These are phyloP conservation scores for Pelecanus crispus DNA, from an alignment of 2,113 vertebrate genomes.

Conservation along the genomic window DNA sequence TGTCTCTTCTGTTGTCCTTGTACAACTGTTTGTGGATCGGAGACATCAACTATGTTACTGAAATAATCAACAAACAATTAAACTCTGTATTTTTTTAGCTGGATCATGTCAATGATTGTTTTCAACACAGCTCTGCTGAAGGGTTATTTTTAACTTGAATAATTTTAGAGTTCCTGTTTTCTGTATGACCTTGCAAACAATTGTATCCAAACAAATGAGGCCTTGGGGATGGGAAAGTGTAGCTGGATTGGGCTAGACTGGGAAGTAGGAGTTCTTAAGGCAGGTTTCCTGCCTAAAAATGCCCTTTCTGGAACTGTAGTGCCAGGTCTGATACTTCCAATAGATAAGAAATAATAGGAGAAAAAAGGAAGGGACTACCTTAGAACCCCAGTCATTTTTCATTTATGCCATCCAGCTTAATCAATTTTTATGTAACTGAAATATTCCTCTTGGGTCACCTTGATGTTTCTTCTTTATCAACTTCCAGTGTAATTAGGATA, in stretches of 20 bases:
- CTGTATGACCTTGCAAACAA: background rate
- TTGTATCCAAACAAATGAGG: background rate
- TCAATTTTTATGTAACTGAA: background rate
- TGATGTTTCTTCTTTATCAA: background rate
- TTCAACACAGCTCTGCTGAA: background rate
- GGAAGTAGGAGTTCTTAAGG: background rate
- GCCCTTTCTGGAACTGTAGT: background rate
- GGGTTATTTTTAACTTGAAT: slow-evolving; percentile 11
- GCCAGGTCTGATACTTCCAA: background rate
- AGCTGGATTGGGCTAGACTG: background rate
- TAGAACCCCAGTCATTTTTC: background rate
- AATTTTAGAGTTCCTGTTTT: background rate
- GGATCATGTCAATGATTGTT: background rate
- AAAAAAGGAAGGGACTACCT: background rate
- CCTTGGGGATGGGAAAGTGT: background rate
- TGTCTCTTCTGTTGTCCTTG: background rate
- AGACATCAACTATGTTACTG: background rate
- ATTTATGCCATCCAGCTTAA: background rate
- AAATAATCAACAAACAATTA: background rate
- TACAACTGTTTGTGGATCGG: background rate
- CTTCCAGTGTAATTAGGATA: background rate
- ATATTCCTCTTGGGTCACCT: background rate
- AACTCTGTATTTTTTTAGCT: background rate
- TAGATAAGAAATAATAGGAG: background rate
- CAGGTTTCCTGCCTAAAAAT: background rate